phyloP scores from a whole-genome alignment of 2,888 invertebrate genomes.

The Choristoneura rosaceana region DNA sequence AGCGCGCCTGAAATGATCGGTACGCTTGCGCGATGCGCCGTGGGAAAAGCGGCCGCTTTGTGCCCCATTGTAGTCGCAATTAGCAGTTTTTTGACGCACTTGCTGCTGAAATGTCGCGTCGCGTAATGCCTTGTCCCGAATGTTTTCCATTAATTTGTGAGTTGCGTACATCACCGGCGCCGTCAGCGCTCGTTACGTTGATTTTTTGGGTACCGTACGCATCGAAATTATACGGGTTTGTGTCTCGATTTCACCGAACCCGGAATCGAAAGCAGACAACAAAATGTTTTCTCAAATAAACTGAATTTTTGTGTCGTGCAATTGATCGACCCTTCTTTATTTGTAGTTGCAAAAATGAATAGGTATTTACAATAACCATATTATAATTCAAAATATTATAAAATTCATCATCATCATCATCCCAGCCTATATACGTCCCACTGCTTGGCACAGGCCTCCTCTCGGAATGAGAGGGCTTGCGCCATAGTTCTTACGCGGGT shows the following conservation, averaged over 20 bases:
- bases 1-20: constrained; percentile 80
- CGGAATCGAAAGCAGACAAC: constrained; percentile 1
- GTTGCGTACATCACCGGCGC: constrained; percentile 55
- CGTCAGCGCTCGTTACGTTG: constrained; percentile 17
- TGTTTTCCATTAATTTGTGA: constrained; percentile 76
- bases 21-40: constrained; percentile 78
- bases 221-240: not conserved
- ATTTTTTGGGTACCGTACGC: constrained; percentile 8
- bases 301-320: not conserved
- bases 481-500: no score
- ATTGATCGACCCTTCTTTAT: no score
- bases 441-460: no score
- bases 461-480: no score
- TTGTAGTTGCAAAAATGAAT: no score
- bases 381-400: not conserved
- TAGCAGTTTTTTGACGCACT: constrained; percentile 80
- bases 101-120: constrained; percentile 78
- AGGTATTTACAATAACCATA: no score
- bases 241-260: constrained; percentile 1
- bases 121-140: constrained; percentile 74
- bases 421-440: no score
- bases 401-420: no score
- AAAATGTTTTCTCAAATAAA: not conserved
- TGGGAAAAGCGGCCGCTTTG: constrained; percentile 84
- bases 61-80: constrained; percentile 81